Evolutionary conservation across 1,140 invertebrate species (phyloP), one percentile per base, ranked within the genome.

Genomic region (Dinoponera quadriceps): DNA sequence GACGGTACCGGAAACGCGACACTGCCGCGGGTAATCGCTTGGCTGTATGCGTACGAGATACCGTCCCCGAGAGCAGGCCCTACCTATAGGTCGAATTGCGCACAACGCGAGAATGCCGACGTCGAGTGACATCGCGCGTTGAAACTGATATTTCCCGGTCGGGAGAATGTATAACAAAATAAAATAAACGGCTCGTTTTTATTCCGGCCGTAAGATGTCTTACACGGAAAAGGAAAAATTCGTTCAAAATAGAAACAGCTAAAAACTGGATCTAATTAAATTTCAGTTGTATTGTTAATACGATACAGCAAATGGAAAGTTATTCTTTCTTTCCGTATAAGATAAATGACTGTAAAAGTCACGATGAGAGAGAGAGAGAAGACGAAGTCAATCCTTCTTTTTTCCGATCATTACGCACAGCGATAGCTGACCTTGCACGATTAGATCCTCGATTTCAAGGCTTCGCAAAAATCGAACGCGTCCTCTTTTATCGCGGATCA

Each of bases 11-110:
- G 84, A 88, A 66, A 85, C 80, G 57, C 86, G 82, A 83, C 82
- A 88, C 82, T 82, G 60, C 84, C 87, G 82, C 77, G 74, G 87
- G 88, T 89, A 89, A 88, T 88, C 85, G 83, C 68, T 77, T 82
- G 73, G 72, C 85, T 86, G 78, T 82, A 86, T 86, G 75, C 54
- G 85, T 87, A 80, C 55, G 68, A 66, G 72, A 27, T 66, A 25
- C 49, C 78, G 65, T 68, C 33, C 59, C 54, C 44, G 51, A 72
- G 82, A 65, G 4, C 27, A 62, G 25, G 27, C 44, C 13, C 14
- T 38, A 54, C 11, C n/a, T 29, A 9, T 1, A 5, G 13, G 20
- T 25, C 54, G 1, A 29, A 49, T n/a, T 65, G 57, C 7, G 38
- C 25, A 18, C 9, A 25, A 44, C 7, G 25, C 9, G 29, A 48